A percentile compares a stretch with the other conserved stretches of the same genome.
phyloP scores from a whole-genome alignment of 2,797 vertebrate genomes.

The Leptatherina wallacei region DNA sequence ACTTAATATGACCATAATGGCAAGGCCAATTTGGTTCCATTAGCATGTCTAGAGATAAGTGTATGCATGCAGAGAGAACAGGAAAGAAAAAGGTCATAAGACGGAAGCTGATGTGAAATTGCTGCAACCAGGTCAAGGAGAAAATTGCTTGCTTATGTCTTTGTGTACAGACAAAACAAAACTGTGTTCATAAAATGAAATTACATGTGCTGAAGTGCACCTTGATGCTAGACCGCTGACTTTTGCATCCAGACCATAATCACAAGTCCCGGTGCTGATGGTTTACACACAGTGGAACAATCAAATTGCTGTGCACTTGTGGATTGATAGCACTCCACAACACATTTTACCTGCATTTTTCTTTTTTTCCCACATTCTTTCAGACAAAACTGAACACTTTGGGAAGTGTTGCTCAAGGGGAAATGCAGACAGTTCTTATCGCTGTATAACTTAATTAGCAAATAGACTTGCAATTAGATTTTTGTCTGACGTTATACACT shows the following conservation, averaged over 20 bases:
- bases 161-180: constrained; percentile 60
- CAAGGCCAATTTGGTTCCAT: constrained; percentile 65
- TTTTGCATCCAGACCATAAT: constrained; percentile 46
- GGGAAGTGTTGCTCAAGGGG: not conserved
- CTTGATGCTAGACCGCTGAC: constrained; percentile 33
- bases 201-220: constrained; percentile 36
- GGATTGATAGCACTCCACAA: constrained; percentile 31
- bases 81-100: constrained; percentile 50
- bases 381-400: constrained; percentile 12
- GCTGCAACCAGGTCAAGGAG: constrained; percentile 52
- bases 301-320: constrained; percentile 42
- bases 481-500: not conserved
- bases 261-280: constrained; percentile 51
- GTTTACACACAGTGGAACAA: constrained; percentile 36
- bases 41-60: constrained; percentile 62
- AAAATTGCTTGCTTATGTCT: constrained; percentile 67
- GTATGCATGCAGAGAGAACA: constrained; percentile 32
- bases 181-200: constrained; percentile 59
- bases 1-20: constrained; percentile 73
- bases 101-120: constrained; percentile 62
- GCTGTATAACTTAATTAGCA: not conserved
- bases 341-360: not conserved
- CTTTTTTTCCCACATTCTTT: constrained; percentile 8
- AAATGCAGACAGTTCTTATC: constrained; percentile 9
- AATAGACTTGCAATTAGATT: constrained; percentile 13